These are phyloP conservation scores for Copidosoma floridanum DNA, from an alignment of 1,140 invertebrate species.

Conservation along the genomic window DNA sequence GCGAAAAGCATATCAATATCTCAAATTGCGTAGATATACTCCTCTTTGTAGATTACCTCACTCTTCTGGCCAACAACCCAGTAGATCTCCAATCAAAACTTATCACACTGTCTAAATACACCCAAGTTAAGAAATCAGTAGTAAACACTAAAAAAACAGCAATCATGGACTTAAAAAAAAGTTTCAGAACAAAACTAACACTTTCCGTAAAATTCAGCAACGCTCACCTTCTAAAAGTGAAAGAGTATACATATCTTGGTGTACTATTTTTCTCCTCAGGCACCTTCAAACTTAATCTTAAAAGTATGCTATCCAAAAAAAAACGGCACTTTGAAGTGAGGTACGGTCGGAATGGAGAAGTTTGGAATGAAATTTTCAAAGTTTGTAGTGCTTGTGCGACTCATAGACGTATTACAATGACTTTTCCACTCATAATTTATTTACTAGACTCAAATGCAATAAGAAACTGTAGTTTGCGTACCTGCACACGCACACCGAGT, in stretches of 20 bases:
- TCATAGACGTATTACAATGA: no score
- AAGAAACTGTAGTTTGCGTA: no score
- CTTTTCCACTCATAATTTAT: no score
- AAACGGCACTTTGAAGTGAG: no score
- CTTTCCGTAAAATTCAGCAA: background rate
- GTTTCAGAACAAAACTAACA: background rate
- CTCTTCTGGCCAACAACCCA: background rate
- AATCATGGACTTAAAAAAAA: background rate
- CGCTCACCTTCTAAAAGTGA: background rate
- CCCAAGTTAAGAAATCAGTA: conserved; percentile 24
- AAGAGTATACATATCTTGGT: background rate
- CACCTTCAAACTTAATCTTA: background rate
- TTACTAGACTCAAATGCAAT: no score
- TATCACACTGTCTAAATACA: conserved; percentile 17
- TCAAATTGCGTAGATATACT: background rate
- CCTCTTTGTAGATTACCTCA: conserved; percentile 16
- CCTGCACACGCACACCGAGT: no score
- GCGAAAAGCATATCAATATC: background rate
- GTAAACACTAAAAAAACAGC: conserved; percentile 3
- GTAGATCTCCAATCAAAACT: conserved; percentile 17
- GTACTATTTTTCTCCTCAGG: background rate
- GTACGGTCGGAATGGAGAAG: no score
- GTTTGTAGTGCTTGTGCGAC: no score
- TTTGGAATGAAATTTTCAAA: no score
- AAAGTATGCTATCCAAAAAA: background rate